These are phyloP conservation scores for Danio rerio DNA, from an alignment of 2,113 vertebrate species.

Conservation along the genomic window DNA sequence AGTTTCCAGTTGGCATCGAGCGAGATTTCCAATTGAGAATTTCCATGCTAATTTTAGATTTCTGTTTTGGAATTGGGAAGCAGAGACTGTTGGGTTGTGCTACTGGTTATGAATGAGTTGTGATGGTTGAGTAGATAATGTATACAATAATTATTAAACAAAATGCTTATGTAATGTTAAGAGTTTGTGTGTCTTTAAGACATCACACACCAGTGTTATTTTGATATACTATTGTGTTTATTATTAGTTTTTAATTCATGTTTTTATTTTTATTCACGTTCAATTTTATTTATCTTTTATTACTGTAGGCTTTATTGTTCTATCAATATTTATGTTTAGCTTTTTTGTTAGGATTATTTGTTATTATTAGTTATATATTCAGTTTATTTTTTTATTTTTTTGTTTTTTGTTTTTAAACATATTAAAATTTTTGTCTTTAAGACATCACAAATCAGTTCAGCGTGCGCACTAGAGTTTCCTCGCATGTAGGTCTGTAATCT, in stretches of 20 bases:
- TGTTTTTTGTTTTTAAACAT: too few relatives aligned
- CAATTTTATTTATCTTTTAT: not conserved
- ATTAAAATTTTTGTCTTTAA: too few relatives aligned
- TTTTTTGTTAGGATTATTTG: not conserved
- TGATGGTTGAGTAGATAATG: not conserved
- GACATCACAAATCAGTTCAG: too few relatives aligned
- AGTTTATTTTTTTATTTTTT: too few relatives aligned
- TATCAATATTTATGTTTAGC: not conserved
- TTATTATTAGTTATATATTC: too few relatives aligned
- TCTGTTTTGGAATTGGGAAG: not conserved
- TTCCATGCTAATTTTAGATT: not conserved
- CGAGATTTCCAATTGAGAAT: constrained; percentile 10
- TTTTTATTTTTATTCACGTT: not conserved
- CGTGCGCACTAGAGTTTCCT: too few relatives aligned
- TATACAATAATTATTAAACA: not conserved
- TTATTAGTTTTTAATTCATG: not conserved
- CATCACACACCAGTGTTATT: not conserved
- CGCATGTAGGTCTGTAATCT: too few relatives aligned
- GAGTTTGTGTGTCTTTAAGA: not conserved
- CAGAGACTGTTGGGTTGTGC: not conserved
- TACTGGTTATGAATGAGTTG: not conserved
- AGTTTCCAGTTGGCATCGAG: not conserved
- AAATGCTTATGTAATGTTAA: not conserved
- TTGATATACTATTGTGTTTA: not conserved
- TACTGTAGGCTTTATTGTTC: not conserved